Conservation (phyloP, 2,113 vertebrate genomes). For the Scomber scombrus region DNA sequence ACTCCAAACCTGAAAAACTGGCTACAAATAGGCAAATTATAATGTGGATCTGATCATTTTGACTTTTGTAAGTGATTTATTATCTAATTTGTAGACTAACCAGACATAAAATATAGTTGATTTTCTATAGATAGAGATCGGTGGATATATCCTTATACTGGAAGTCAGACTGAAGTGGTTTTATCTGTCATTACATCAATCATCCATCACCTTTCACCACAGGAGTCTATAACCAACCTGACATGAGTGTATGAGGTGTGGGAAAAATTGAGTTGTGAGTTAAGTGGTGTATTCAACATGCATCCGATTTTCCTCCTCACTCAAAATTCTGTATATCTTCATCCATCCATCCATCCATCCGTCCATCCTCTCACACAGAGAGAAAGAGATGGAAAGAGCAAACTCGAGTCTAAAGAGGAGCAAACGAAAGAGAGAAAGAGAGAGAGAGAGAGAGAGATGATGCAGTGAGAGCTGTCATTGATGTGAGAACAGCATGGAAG, state of each 20-base stretch:
- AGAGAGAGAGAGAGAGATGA: conserved; percentile 54
- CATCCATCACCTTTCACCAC: too few species aligned
- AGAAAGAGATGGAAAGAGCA: conserved; percentile 42
- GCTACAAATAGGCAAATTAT: not conserved
- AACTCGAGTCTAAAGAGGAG: conserved; percentile 54
- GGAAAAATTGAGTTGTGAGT: conserved; percentile 3
- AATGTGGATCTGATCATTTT: not conserved
- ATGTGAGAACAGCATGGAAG: conserved; percentile 75
- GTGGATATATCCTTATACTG: too few species aligned
- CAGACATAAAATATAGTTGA: too few species aligned
- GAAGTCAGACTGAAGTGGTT: too few species aligned
- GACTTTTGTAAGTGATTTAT: not conserved
- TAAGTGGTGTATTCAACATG: not conserved
- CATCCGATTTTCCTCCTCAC: not conserved
- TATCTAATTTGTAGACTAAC: too few species aligned
- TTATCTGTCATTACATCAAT: too few species aligned
- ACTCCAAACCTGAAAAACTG: not conserved
- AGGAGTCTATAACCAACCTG: not conserved
- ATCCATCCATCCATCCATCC: conserved; percentile 13
- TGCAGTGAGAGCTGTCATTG: conserved; percentile 72
- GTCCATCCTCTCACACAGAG: not conserved
- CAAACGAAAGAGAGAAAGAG: conserved; percentile 41
- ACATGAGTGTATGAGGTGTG: not conserved
- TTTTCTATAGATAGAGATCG: too few species aligned
- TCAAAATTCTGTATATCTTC: conserved; percentile 17